phyloP scores from a whole-genome alignment of 2,797 vertebrate genomes.

The Sebastes kiyomatsui region DNA sequence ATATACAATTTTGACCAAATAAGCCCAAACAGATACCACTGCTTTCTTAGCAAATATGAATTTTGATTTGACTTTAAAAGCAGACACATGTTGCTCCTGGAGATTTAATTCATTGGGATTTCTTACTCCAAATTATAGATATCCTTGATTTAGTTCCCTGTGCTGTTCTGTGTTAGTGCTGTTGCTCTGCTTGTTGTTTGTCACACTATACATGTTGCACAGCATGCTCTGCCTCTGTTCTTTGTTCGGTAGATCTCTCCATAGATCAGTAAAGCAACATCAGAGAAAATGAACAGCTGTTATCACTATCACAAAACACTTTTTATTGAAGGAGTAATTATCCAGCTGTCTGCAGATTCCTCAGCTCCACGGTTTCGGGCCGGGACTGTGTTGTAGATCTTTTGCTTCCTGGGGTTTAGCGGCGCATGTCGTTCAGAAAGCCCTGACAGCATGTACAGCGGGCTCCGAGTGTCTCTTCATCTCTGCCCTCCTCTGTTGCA shows the following conservation, averaged over 20 bases:
- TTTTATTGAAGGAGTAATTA: conserved; percentile 50
- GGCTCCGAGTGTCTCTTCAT: conserved; percentile 9
- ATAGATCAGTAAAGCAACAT: conserved; percentile 6
- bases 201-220: neutral
- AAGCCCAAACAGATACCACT: neutral
- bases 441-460: neutral
- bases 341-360: conserved; percentile 40
- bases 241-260: neutral
- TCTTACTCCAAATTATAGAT: neutral
- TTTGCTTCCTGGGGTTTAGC: neutral
- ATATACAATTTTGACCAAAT: neutral
- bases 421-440: conserved; percentile 10
- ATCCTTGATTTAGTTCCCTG: neutral
- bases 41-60: neutral
- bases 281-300: conserved; percentile 44
- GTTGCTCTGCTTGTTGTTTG: conserved; percentile 3
- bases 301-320: conserved; percentile 26
- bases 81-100: neutral
- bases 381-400: neutral
- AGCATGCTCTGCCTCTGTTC: neutral
- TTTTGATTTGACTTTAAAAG: neutral
- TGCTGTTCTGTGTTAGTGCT: neutral
- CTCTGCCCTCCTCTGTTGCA: conserved; percentile 18
- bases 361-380: neutral
- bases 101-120: neutral